Base-by-base conservation (phyloP, 2,888 invertebrate genomes). In the Notodonta dromedarius region DNA sequence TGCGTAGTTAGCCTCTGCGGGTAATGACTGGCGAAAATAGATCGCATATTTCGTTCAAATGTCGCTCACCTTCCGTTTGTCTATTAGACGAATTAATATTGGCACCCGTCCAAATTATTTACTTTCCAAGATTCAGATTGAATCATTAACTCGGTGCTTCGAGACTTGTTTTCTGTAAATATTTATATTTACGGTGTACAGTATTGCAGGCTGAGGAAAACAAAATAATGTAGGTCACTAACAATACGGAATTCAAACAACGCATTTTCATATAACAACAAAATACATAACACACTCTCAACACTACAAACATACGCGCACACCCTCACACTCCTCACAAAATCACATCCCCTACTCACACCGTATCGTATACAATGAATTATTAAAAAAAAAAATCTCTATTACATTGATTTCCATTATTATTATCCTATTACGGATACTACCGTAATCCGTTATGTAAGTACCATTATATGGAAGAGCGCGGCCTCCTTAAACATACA, bases 11-110 rank as follows among this genome's bases (percentile, higher is more conserved):
- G 62, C 63, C 59, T 62, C 16, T 56, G 62, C 72, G 70, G 73
- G 82, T 87, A 88, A 87, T 87, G 85, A 84, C 80, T 77, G 71
- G 81, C 85, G 63, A 84, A 91, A 90, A 91, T 90, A 90, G 89
- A 84, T 72, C 67, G 70, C 76, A 76, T 85, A 82, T 83, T 84
- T 80, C 79, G 79, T 80, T 74, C 71, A 77, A 85, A 87, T 89
- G 91, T 90, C 91, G 87, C 90, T 91, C 87, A 90, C 87, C 91
- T 89, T 85, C 79, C 74, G 73, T 73, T 73, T 77, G 78, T 83
- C 82, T 83, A 82, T 77, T 83, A 83, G 80, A 84, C 82, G 80
- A 82, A 86, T 83, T 83, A 81, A 78, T 82, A 83, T 88, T 93
- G 92, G 92, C 88, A 53, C 62, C 39, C 57, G 58, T 86, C 92